Evolutionary conservation across 2,797 vertebrate genomes (phyloP).

Genomic region (Yasuhikotakia modesta): DNA sequence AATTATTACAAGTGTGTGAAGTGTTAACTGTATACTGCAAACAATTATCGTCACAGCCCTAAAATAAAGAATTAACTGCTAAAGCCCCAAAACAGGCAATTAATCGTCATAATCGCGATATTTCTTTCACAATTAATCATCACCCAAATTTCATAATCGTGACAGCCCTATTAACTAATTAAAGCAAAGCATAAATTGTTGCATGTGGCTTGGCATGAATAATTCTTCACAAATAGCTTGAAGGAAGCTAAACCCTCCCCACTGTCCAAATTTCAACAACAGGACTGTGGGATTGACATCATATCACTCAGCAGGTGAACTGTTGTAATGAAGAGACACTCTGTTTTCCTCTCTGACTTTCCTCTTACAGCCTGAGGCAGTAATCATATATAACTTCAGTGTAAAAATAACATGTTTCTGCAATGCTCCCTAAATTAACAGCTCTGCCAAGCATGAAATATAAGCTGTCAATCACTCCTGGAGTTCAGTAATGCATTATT

Average conservation of each 20-base stretch:
- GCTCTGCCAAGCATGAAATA: constrained; percentile 73
- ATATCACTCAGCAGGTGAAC: constrained; percentile 13
- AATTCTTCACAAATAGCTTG: neutral
- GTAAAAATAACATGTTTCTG: constrained; percentile 19
- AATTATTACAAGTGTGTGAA: too few relatives aligned
- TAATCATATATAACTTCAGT: constrained; percentile 4
- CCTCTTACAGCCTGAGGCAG: neutral
- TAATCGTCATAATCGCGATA: too few relatives aligned
- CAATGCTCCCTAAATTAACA: constrained; percentile 60
- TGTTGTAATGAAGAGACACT: constrained; percentile 27
- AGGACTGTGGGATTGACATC: constrained; percentile 14
- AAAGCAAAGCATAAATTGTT: too few relatives aligned
- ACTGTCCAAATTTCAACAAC: constrained; percentile 11
- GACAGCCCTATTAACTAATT: too few relatives aligned
- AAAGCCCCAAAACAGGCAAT: too few relatives aligned
- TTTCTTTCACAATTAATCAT: too few relatives aligned
- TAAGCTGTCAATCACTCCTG: constrained; percentile 71
- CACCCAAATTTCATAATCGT: too few relatives aligned
- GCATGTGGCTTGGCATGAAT: neutral
- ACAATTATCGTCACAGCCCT: too few relatives aligned
- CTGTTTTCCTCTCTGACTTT: constrained; percentile 19
- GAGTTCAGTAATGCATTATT: constrained; percentile 66
- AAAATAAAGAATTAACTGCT: too few relatives aligned
- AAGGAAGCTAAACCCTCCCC: neutral
- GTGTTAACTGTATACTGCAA: too few relatives aligned